Evolutionary conservation across 2,113 vertebrate species (phyloP).

Genomic region (Onychostruthus taczanowskii): DNA sequence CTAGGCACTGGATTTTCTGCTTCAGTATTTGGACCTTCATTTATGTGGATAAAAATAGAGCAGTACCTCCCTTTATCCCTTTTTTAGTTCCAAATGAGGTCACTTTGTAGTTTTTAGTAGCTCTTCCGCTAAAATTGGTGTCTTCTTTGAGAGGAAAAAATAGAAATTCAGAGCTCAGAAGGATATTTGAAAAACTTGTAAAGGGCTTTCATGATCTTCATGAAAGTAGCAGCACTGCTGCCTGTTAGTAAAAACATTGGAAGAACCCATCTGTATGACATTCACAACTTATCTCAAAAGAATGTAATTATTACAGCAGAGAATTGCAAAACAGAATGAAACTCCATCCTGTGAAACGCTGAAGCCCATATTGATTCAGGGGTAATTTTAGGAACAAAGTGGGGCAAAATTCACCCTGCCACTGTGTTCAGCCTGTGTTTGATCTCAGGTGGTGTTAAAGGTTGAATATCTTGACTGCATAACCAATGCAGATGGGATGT

Average conservation of each 20-base stretch:
- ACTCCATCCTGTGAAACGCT: neutral
- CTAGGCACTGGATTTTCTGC: neutral
- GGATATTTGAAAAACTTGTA: neutral
- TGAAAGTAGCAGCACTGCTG: neutral
- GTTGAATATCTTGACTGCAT: neutral
- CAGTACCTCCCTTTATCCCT: neutral
- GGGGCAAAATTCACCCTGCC: neutral
- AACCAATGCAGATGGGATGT: neutral
- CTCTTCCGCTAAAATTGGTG: neutral
- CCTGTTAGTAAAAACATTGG: neutral
- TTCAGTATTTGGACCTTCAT: neutral
- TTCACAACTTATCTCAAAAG: neutral
- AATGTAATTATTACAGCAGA: neutral
- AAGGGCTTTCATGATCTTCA: neutral
- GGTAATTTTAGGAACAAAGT: neutral
- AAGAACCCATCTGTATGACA: neutral
- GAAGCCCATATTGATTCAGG: neutral
- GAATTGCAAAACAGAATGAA: neutral
- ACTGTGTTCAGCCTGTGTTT: neutral
- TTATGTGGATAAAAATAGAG: neutral
- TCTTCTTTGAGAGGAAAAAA: neutral
- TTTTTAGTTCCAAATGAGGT: neutral
- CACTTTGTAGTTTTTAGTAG: neutral
- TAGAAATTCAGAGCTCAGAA: neutral
- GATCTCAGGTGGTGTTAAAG: neutral